Base-by-base conservation (phyloP, 2,113 vertebrate species). In the Platysternon megacephalum region DNA sequence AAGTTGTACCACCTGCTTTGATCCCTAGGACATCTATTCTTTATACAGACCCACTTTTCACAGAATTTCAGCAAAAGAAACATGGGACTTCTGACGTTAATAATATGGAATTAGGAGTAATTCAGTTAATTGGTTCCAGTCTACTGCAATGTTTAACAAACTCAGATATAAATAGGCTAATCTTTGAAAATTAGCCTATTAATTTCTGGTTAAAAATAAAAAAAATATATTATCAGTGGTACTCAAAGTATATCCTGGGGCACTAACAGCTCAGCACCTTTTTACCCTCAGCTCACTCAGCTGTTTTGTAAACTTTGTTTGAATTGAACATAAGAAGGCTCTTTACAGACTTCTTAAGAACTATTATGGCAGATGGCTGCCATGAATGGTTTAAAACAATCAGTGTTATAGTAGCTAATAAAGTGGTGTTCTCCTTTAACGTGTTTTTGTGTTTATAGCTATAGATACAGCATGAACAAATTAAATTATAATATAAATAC, bases 101-200 rank as follows among this genome's bases (percentile, higher is more conserved):
- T 97, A 94, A 92, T 95, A 93, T 82, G 86, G 95, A 98, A 97
- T 97, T 98, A 96, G 82, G 44, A 97, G 94, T 97, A 97, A 97
- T 94, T 97, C 95, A 96, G 93, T 96, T 97, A 98, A 98, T 98
- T 97, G 96, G 96, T 98, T 98, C 97, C 96, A 97, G 96, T 97
- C 97, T 94, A 95, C 85, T 97, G 89, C 95, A 97, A 95, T 93
- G 79, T 97, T 97, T 98, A 98, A 97, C 96, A 97, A 97, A 93
- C 88, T 97, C 88, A 90, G 94, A 97, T 91, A 86, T 96, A 97
- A 97, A 96, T 96, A 90, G 93, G 81, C 86, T 97, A 97, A 97
- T 98, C 95, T 96, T 97, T 96, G 84, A 93, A 95, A 98, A 98
- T 97, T 97, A 97, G 92, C 91, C 90, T 89, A 95, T 95, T 97